Evolutionary conservation across 2,797 vertebrate species (phyloP).

Genomic region (Enteromius argenteus): DNA sequence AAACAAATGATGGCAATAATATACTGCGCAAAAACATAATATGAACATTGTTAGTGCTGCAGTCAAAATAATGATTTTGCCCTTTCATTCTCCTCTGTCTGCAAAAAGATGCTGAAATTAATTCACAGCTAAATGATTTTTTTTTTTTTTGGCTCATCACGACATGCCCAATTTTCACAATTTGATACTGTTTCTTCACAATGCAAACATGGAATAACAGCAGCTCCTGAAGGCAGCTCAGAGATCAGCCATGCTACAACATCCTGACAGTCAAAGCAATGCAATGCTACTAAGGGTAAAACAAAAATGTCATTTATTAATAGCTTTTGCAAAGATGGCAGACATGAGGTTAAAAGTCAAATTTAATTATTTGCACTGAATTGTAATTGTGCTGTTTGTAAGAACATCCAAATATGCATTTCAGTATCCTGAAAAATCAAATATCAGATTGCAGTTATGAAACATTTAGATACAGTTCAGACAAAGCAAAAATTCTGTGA

Average conservation of each 20-base stretch:
- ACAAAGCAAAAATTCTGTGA: neutral
- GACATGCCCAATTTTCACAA: slow-evolving; percentile 23
- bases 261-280: slow-evolving; percentile 15
- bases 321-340: neutral
- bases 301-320: slow-evolving; percentile 4
- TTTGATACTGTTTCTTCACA: slow-evolving; percentile 10
- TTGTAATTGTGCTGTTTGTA: slow-evolving; percentile 9
- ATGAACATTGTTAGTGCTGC: neutral
- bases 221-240: slow-evolving; percentile 11
- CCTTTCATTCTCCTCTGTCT: slow-evolving; percentile 4
- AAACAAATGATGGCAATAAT: slow-evolving; percentile 28
- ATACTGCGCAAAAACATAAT: slow-evolving; percentile 12
- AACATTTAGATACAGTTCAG: neutral
- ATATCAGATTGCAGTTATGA: neutral
- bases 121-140: slow-evolving; percentile 13
- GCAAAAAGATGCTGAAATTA: neutral
- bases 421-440: neutral
- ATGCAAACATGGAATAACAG: slow-evolving; percentile 15
- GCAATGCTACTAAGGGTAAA: neutral
- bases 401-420: neutral
- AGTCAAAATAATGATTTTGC: slow-evolving; percentile 7
- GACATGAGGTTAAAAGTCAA: neutral
- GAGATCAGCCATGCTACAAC: neutral
- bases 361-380: slow-evolving; percentile 12
- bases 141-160: neutral